Base-by-base conservation (phyloP, 2,888 invertebrate species). In the Platerodrilus igneus region DNA sequence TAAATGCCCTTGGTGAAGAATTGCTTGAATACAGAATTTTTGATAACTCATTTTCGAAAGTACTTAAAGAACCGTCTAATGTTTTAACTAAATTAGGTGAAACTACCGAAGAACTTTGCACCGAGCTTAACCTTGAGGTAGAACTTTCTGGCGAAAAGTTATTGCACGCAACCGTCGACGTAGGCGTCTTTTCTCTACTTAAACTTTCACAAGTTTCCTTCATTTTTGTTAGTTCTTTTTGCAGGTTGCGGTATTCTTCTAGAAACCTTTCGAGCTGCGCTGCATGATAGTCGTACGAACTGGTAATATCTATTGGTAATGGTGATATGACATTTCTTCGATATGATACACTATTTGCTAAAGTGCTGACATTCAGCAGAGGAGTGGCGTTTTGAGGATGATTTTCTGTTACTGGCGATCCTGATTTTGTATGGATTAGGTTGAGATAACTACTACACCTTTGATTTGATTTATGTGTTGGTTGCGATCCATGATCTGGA, bases 191-290 rank as follows among this genome's bases (percentile, higher is more conserved):
- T 17, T 57, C 57, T 18, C 33, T 40, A 4, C 20, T 28, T 8
- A 37, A 33, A 48, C 77, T 81, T 52, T 85, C 84, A 58, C 85
- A 79, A 13, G 83, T 83, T 58, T 84, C 82, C 57, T 85, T 86
- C 85, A 87, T 86, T 62, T 81, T 79, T 41, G 83, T 83, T 47
- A 87, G 69, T 63, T 87, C 84, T 59, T 84, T 81, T 60, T 86
- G 82, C 39, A 87, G 72, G 53, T 75, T 80, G 51, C 85, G 75
- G 59, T 87, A 87, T 60, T 87, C 87, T 57, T 86, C 84, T 26
- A 87, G 73, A 63, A 87, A 87, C 37, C 81, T 76, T 58, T 86
- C 86, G 46, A 87, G 67, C 60, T 87, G 86, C 9, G 85, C 83
- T 1, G 86, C 84, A 61, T 86, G 81, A 57, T 85, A 85, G 59